These are phyloP conservation scores for Lasiommata megera DNA, from an alignment of 2,888 invertebrate genomes.

Conservation along the genomic window DNA sequence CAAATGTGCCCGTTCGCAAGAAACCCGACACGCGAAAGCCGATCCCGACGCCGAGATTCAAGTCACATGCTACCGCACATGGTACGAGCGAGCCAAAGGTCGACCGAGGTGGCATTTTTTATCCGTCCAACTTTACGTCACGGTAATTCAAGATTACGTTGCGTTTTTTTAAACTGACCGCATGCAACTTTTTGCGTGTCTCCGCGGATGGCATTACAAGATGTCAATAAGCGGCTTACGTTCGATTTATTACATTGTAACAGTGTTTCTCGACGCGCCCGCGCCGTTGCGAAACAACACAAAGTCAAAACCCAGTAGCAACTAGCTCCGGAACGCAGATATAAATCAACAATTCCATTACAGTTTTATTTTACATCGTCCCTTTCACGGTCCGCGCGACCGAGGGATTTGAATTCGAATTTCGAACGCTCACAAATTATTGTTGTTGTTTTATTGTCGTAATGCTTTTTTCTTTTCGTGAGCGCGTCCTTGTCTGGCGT, in stretches of 20 bases:
- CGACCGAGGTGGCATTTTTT: slow-evolving; percentile 70
- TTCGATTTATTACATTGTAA: slow-evolving; percentile 62
- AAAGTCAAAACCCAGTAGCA: slow-evolving; percentile 67
- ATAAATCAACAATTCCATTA: slow-evolving; percentile 75
- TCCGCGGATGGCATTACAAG: slow-evolving; percentile 25
- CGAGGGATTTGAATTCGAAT: slow-evolving; percentile 40
- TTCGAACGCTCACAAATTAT: slow-evolving; percentile 76
- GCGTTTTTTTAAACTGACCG: slow-evolving; percentile 20
- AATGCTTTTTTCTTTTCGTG: slow-evolving; percentile 46
- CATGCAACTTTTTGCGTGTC: slow-evolving; percentile 4
- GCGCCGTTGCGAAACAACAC: slow-evolving; percentile 61
- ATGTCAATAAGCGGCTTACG: slow-evolving; percentile 47
- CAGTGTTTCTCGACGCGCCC: slow-evolving; percentile 44
- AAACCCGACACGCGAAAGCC: slow-evolving; percentile 59
- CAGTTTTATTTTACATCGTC: slow-evolving; percentile 63
- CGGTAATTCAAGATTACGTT: slow-evolving; percentile 29
- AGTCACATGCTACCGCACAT: slow-evolving; percentile 63
- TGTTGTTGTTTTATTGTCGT: slow-evolving; percentile 70
- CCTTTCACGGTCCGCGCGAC: slow-evolving; percentile 59
- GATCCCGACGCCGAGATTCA: slow-evolving; percentile 63
- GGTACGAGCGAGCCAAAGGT: slow-evolving; percentile 63
- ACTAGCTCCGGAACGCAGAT: slow-evolving; percentile 46
- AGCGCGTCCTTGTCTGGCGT: slow-evolving; percentile 35
- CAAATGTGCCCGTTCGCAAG: slow-evolving; percentile 64
- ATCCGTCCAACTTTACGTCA: slow-evolving; percentile 50